These are phyloP conservation scores for Heliconius erato DNA, from an alignment of 2,888 invertebrate genomes.

Conservation along the genomic window DNA sequence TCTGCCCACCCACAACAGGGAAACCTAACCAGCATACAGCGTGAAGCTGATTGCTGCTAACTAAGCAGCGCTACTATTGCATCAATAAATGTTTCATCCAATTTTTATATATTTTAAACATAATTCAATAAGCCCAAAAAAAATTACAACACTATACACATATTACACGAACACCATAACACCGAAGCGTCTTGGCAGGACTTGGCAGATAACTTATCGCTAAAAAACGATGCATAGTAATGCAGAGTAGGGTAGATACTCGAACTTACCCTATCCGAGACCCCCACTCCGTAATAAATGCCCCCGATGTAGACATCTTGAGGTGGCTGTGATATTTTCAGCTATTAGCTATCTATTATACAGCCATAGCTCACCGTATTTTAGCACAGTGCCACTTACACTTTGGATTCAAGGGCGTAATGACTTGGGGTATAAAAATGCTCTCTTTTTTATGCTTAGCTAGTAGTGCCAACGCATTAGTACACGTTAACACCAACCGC, in stretches of 20 bases:
- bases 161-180: not conserved
- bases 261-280: slow-evolving; percentile 41
- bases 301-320: slow-evolving; percentile 40
- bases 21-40: too few species aligned
- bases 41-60: too few species aligned
- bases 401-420: slow-evolving; percentile 1
- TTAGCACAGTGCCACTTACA: slow-evolving; percentile 26
- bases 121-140: too few species aligned
- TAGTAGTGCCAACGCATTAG: not conserved
- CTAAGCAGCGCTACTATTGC: too few species aligned
- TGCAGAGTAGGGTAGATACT: slow-evolving; percentile 42
- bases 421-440: slow-evolving; percentile 19
- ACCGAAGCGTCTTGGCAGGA: not conserved
- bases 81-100: too few species aligned
- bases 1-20: too few species aligned
- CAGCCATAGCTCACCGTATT: slow-evolving; percentile 24
- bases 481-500: too few species aligned
- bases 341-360: slow-evolving; percentile 34
- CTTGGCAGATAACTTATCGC: slow-evolving; percentile 41
- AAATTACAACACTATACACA: not conserved
- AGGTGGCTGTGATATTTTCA: slow-evolving; percentile 33
- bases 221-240: slow-evolving; percentile 46
- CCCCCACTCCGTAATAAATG: slow-evolving; percentile 43
- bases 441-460: slow-evolving; percentile 1
- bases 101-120: too few species aligned